Conservation (phyloP, 2,113 vertebrate species). For the Agelaius tricolor region DNA sequence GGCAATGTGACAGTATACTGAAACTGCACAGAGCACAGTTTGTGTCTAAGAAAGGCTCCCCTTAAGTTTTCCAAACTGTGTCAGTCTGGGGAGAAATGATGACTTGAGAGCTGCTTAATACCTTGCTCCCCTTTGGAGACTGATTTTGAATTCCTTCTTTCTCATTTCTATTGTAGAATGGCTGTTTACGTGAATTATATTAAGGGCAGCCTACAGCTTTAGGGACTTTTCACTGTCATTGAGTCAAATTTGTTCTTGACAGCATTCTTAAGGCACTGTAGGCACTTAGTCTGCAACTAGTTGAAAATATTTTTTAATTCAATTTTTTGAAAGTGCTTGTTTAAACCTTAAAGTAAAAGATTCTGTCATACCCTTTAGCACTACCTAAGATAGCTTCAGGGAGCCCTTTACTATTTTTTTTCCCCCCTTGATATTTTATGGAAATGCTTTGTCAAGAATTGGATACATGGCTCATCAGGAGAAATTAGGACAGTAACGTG, state of each 20-base stretch:
- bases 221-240: neutral
- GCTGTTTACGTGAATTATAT: neutral
- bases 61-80: neutral
- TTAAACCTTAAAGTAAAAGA: neutral
- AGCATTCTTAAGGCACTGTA: neutral
- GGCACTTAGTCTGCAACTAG: neutral
- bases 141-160: neutral
- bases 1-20: neutral
- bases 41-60: neutral
- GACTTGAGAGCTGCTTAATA: neutral
- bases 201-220: neutral
- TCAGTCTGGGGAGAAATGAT: neutral
- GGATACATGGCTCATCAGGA: neutral
- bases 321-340: neutral
- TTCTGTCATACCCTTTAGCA: neutral
- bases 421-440: neutral
- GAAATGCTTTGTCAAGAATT: neutral
- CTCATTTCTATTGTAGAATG: neutral
- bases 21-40: neutral
- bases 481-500: neutral
- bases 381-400: neutral
- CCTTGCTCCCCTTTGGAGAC: neutral
- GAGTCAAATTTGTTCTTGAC: neutral
- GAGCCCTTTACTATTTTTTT: neutral
- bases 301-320: neutral